phyloP scores from a whole-genome alignment of 2,888 invertebrate genomes.

The Nineta flava region DNA sequence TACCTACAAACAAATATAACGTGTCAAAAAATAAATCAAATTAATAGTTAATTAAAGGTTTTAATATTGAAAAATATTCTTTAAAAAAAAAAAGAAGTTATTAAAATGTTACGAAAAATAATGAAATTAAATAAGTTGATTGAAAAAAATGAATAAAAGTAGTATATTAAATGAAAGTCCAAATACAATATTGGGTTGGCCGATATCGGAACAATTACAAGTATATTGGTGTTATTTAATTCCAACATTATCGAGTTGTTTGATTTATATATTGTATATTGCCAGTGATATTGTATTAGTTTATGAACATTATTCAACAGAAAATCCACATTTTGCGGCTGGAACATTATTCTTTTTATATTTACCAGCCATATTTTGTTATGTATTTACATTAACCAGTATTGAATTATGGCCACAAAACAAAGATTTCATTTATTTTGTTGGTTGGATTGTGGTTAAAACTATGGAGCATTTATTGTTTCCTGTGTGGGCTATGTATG shows the following conservation, averaged over 20 bases:
- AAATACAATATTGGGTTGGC: slow-evolving; percentile 6
- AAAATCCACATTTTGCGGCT: slow-evolving; percentile 34
- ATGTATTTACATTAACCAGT: slow-evolving; percentile 40
- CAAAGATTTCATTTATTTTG: slow-evolving; percentile 30
- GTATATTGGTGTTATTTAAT: slow-evolving; percentile 34
- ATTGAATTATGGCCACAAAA: slow-evolving; percentile 38
- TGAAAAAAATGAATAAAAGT: slow-evolving; percentile 3
- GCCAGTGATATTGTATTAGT: slow-evolving; percentile 50
- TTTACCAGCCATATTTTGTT: slow-evolving; percentile 39
- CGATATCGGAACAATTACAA: slow-evolving; percentile 23
- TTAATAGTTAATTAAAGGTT: too few relatives aligned
- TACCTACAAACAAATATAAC: too few relatives aligned
- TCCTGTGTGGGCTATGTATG: slow-evolving; percentile 45
- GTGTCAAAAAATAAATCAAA: too few relatives aligned
- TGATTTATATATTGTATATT: slow-evolving; percentile 48
- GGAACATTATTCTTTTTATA: slow-evolving; percentile 31
- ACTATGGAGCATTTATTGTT: slow-evolving; percentile 34
- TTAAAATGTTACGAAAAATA: too few relatives aligned
- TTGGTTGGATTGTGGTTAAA: slow-evolving; percentile 31
- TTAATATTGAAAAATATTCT: too few relatives aligned
- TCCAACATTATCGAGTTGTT: slow-evolving; percentile 38
- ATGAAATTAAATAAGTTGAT: too few relatives aligned
- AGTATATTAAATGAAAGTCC: slow-evolving; percentile 5
- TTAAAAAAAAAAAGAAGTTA: too few relatives aligned
- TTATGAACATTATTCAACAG: slow-evolving; percentile 42